A percentile compares a stretch with the other conserved stretches of the same genome.
phyloP scores from a whole-genome alignment of 2,888 invertebrate genomes.

The Aradus depressus region DNA sequence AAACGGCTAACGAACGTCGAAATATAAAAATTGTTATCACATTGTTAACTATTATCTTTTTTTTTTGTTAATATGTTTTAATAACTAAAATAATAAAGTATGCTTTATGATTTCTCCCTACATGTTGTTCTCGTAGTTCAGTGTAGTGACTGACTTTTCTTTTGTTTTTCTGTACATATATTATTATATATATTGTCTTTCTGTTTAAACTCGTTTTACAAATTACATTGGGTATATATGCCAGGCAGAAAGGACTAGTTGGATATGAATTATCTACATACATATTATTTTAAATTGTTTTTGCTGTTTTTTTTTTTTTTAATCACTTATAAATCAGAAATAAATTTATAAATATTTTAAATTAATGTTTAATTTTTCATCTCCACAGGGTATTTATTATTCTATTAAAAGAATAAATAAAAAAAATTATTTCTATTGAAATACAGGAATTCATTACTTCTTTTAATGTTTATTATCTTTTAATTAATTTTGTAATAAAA shows the following conservation, averaged over 20 bases:
- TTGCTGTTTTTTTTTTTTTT: not conserved
- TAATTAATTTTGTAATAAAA: too few species aligned
- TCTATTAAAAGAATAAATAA: conserved; percentile 23
- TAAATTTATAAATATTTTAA: conserved; percentile 21
- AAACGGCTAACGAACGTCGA: conserved; percentile 22
- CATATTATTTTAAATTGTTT: not conserved
- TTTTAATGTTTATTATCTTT: too few species aligned
- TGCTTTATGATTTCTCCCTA: too few species aligned
- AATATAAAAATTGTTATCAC: conserved; percentile 20
- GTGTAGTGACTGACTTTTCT: too few species aligned
- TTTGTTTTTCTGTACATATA: conserved; percentile 1
- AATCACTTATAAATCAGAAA: not conserved
- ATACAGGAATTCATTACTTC: conserved; percentile 27
- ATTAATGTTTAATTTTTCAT: conserved; percentile 27
- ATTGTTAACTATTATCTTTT: conserved; percentile 23
- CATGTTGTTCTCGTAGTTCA: too few species aligned
- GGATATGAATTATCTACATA: too few species aligned
- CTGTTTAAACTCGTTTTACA: too few species aligned
- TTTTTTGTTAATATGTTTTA: conserved; percentile 8
- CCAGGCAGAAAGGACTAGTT: too few species aligned
- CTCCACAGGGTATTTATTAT: conserved; percentile 31
- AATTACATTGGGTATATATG: too few species aligned
- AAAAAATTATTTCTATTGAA: conserved; percentile 19
- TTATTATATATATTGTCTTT: not conserved
- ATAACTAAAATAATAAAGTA: not conserved